These are phyloP conservation scores for Mesorhabditis belari DNA, from an alignment of 2,888 invertebrate genomes.

Conservation along the genomic window DNA sequence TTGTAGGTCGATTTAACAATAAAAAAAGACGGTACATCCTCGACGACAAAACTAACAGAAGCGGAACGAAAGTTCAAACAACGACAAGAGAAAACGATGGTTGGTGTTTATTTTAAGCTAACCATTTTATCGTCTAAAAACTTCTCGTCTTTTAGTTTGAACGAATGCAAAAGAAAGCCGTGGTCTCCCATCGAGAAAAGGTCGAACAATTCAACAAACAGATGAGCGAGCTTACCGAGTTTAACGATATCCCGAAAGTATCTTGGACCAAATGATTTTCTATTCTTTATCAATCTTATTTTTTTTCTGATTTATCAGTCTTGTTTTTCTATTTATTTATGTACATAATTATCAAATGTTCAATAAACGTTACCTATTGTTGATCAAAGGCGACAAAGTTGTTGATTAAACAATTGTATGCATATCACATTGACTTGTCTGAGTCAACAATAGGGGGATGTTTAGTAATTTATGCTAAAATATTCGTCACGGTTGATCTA, in stretches of 20 bases:
- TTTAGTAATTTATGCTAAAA: too few relatives aligned
- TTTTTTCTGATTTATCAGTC: not conserved
- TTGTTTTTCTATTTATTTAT: not conserved
- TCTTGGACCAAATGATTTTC: conserved; percentile 51
- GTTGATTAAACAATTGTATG: too few relatives aligned
- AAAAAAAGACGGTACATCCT: conserved; percentile 8
- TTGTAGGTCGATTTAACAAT: conserved; percentile 30
- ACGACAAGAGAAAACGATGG: conserved; percentile 42
- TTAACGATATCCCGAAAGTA: conserved; percentile 54
- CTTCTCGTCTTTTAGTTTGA: conserved; percentile 23
- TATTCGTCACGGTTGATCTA: too few relatives aligned
- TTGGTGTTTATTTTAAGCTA: conserved; percentile 8
- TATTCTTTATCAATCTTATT: not conserved
- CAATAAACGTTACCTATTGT: too few relatives aligned
- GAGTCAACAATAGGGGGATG: too few relatives aligned
- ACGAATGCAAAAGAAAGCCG: conserved; percentile 42
- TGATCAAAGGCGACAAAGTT: too few relatives aligned
- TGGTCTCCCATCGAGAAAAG: conserved; percentile 45
- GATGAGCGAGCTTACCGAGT: conserved; percentile 51
- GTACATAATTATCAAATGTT: too few relatives aligned
- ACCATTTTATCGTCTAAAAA: not conserved
- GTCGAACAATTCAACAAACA: conserved; percentile 52
- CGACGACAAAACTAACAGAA: conserved; percentile 32
- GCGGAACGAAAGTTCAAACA: conserved; percentile 49
- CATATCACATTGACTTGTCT: too few relatives aligned